Conservation (phyloP, 2,888 invertebrate species). For the Macaria liturata region DNA sequence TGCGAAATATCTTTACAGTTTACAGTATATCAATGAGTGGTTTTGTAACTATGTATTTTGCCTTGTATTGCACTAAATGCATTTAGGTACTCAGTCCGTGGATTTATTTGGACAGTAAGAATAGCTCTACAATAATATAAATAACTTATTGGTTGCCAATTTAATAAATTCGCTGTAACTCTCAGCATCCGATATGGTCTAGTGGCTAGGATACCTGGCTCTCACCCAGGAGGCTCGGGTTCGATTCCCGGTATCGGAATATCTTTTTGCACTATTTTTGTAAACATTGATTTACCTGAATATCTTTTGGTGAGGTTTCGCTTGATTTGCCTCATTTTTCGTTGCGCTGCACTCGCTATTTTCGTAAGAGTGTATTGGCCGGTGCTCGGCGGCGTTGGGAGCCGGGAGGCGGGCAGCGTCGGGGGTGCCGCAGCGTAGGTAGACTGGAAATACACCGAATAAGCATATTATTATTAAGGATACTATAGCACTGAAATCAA, state of each 20-base stretch:
- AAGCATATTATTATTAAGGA: no score
- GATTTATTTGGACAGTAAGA: no score
- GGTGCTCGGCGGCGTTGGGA: constrained; percentile 85
- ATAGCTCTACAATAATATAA: no score
- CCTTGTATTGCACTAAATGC: no score
- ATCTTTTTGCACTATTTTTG: constrained; percentile 45
- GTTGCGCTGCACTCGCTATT: constrained; percentile 84
- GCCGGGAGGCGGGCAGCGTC: constrained; percentile 60
- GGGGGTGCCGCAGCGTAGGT: constrained; percentile 53
- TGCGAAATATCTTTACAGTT: constrained; percentile 1
- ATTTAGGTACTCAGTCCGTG: no score
- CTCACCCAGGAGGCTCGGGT: constrained; percentile 85
- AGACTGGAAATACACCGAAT: constrained; percentile 35
- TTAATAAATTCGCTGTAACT: no score
- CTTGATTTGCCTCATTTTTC: constrained; percentile 86
- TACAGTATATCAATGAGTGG: no score
- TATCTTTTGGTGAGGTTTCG: constrained; percentile 85
- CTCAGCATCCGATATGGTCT: constrained; percentile 81
- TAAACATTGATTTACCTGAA: constrained; percentile 53
- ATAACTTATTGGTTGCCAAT: no score
- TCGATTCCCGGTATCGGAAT: constrained; percentile 85
- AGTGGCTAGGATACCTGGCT: constrained; percentile 85
- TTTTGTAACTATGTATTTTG: no score
- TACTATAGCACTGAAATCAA: no score
- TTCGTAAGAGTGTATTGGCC: constrained; percentile 86